Base-by-base conservation (phyloP, 1,140 invertebrate genomes). In the Oryctes rhinoceros region DNA sequence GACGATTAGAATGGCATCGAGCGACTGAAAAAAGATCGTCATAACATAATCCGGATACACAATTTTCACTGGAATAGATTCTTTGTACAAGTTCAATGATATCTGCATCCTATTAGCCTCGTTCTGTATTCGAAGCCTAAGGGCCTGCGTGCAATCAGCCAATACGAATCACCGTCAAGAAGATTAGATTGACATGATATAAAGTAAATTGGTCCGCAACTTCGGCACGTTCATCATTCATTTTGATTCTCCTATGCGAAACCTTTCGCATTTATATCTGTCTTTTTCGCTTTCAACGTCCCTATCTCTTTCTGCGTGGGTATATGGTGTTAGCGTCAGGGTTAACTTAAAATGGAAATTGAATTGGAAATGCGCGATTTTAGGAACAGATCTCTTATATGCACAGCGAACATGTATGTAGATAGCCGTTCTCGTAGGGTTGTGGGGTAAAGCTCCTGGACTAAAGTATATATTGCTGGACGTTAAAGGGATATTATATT, bases 341-440 rank as follows among this genome's bases (percentile, higher is more conserved):
- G 71, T 81, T 81, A 81, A 82, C 82, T 82, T 81, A 81, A 82
- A 82, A 82, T 82, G 82, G 82, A 82, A 82, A 82, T 82, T 82
- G 82, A 81, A 82, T 82, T 82, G 80, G 82, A 78, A 80, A 67
- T 67, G 30, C 82, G 67, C 76, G 65, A 76, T 80, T 81, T 81
- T 79, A 65, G 65, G 18, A 30, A 67, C 5, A 67, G 65, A 62
- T 62, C 13, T 62, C 53, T 15, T 7, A 62, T 62, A 35, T 67
- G 65, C 65, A 67, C 30, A 13, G 65, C 20, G 65, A 18, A 35
- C 65, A 67, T 65, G 62, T 65, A 65, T n/a, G 62, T 18, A 67
- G 18, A 35, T 67, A 67, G 30, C 65, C 65, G 13, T 67, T 67
- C 65, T 67, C 20, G 20, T 67, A 35, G 13, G 53, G 53, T 62